Conservation (phyloP, 2,113 vertebrate species). For the Calonectris borealis region DNA sequence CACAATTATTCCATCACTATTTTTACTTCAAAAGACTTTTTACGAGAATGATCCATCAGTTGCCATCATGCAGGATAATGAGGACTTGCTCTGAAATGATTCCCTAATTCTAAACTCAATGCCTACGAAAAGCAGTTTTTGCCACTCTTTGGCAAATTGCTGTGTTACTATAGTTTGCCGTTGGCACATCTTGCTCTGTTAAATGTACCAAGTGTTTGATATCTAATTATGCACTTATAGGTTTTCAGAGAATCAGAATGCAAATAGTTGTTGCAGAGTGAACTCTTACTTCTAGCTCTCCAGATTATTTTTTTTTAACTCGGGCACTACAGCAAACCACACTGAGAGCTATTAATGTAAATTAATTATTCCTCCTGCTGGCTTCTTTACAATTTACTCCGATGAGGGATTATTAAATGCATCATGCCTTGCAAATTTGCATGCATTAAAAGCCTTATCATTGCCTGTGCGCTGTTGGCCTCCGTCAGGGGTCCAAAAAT, state of each 20-base stretch:
- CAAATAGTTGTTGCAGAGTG: background rate
- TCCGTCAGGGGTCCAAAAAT: background rate
- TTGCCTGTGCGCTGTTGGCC: background rate
- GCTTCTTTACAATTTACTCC: conserved; percentile 63
- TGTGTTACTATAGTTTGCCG: background rate
- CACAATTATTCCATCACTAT: background rate
- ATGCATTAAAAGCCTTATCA: conserved; percentile 39
- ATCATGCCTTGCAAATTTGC: conserved; percentile 59
- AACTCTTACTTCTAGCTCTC: conserved; percentile 23
- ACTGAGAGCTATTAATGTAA: conserved; percentile 68
- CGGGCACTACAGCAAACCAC: background rate
- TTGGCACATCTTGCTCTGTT: background rate
- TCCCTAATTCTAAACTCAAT: background rate
- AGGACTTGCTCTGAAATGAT: background rate
- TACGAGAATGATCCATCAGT: background rate
- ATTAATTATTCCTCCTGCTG: conserved; percentile 72
- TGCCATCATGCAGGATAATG: background rate
- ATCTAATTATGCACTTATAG: background rate
- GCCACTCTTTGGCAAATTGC: background rate
- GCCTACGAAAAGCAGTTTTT: background rate
- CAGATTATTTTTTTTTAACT: background rate
- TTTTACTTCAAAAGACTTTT: background rate
- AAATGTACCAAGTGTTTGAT: background rate
- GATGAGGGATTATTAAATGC: conserved; percentile 64
- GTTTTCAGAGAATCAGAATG: background rate